A percentile compares a stretch with the other conserved stretches of the same genome.
Evolutionary conservation across 1,140 invertebrate genomes (phyloP).

Genomic region (Papilio glaucus): DNA sequence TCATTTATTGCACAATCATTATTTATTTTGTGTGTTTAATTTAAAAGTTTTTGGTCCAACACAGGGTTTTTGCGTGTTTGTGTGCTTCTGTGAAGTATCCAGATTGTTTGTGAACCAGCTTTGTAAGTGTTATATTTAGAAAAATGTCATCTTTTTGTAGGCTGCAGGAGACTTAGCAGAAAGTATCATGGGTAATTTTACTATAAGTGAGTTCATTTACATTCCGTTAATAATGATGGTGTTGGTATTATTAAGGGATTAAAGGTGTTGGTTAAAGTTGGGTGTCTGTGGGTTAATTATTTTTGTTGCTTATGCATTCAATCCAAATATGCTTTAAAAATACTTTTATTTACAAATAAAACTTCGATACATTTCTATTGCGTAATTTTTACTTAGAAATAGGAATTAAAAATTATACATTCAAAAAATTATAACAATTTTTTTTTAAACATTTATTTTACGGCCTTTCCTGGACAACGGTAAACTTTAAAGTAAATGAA

Average conservation of each 20-base stretch:
- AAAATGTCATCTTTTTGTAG: conserved; percentile 58
- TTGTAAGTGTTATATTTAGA: conserved; percentile 65
- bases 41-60: not conserved
- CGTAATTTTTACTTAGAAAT: not conserved
- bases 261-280: conserved; percentile 44
- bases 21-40: conserved; percentile 37
- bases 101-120: conserved; percentile 50
- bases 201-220: conserved; percentile 73
- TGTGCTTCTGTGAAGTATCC: conserved; percentile 63
- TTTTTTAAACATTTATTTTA: not conserved
- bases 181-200: conserved; percentile 62
- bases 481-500: not conserved
- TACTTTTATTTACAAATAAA: conserved; percentile 1
- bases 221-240: conserved; percentile 74
- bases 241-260: conserved; percentile 64
- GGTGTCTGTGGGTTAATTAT: not conserved
- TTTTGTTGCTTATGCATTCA: not conserved
- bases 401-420: not conserved
- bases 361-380: not conserved
- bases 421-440: too few species aligned
- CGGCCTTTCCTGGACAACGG: not conserved
- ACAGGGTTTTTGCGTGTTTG: conserved; percentile 57
- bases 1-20: conserved; percentile 35
- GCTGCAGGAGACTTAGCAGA: conserved; percentile 51
- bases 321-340: not conserved